Evolutionary conservation across 1,140 invertebrate species (phyloP), one percentile per base, ranked within the genome.

Genomic region (Thrips palmi): DNA sequence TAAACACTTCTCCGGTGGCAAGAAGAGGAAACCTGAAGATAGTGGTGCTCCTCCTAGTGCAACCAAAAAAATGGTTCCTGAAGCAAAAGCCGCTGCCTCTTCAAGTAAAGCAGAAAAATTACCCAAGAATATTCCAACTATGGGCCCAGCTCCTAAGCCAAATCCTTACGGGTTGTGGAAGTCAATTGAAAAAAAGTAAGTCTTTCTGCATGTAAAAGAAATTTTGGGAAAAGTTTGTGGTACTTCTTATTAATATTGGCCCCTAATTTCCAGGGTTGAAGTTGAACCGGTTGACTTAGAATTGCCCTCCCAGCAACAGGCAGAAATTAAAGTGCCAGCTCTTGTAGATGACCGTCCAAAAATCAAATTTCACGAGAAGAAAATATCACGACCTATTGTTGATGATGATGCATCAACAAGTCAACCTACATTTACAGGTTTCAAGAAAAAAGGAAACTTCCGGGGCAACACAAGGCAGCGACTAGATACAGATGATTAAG

Each of bases 111-210:
- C n/a, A n/a, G n/a, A n/a, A 56, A 67, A 43, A 58, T n/a, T n/a
- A n/a, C n/a, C n/a, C 45, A 42, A 37, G 41, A 44, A 24, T 49
- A 54, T 42, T 40, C 46, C 22, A 48, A 52, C 24, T 30, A 45
- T 21, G 46, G 55, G 32, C 23, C 42, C 11, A 39, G 50, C 59
- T 7, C 55, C 57, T 7, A 52, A 57, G 37, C 62, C 60, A 47
- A 61, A 71, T 45, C 68, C 72, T 14, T 75, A 75, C 49, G 74
- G 74, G 6, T 52, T 59, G 24, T 78, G 74, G 74, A 59, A 67
- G 45, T 60, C 62, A 4, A 63, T 77, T 14, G 55, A 63, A 47
- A 51, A 52, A 36, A 57, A 51, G 70, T 71, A 59, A 54, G 54
- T 51, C n/a, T n/a, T n/a, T 35, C 31, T 31, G 21, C 14, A 21